Base-by-base conservation (phyloP, 2,888 invertebrate species). In the Conops quadrifasciatus region DNA sequence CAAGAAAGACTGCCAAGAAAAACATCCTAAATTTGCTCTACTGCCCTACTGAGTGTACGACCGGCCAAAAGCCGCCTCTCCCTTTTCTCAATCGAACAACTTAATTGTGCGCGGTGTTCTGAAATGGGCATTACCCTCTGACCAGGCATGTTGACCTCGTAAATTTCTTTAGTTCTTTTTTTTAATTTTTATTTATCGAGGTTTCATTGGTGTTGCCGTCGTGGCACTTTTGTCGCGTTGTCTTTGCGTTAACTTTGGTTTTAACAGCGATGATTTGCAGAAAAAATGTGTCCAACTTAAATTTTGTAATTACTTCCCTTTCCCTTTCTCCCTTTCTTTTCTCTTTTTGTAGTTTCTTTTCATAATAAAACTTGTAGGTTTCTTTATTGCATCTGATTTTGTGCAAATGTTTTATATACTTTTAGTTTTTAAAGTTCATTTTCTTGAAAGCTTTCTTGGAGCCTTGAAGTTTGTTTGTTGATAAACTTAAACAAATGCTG, bases 11-110 rank as follows among this genome's bases (percentile, higher is more conserved):
- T n/a, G n/a, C n/a, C 36, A 13, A n/a, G 30, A 26, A 63, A 9
- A 70, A 56, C 56, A 15, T n/a, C 51, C n/a, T 19, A 19, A 16
- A 13, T 59, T 60, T 66, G 70, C 13, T 21, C 70, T 66, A 71
- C 59, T 71, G 70, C 66, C 70, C 70, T 51, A 71, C 49, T 66
- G n/a, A n/a, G 36, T n/a, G n/a, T 58, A 9, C 36, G 36, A 7
- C 36, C 36, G 36, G 36, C 9, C 5, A 36, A 36, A 9, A 9
- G 24, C 56, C 43, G n/a, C n/a, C 21, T 56, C 43, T 24, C 28
- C 24, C 15, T 67, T 58, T 56, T 26, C 43, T 51, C 16, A n/a
- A 51, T 19, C 24, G 49, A 65, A 65, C 13, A 65, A 56, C 21
- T 51, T 68, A 19, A 28, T 15, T 19, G 2, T 43, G 5, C 43